Conservation (phyloP, 2,797 vertebrate species). For the Glyptemys insculpta region DNA sequence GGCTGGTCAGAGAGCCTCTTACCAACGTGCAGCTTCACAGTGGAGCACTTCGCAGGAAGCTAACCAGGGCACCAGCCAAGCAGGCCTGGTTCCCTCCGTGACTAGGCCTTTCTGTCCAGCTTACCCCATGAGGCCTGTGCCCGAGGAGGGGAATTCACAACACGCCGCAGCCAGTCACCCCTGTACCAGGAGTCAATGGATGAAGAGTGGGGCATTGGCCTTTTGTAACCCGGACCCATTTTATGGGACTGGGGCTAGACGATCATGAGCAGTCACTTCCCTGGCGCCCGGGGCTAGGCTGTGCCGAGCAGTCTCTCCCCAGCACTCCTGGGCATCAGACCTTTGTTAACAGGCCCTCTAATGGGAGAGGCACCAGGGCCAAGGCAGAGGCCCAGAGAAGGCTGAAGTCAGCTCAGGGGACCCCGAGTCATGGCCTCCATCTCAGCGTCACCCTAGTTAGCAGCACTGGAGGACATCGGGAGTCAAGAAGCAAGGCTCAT, state of each 20-base stretch:
- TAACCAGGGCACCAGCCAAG: neutral
- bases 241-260: neutral
- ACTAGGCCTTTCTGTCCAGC: neutral
- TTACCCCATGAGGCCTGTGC: too few species aligned
- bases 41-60: neutral
- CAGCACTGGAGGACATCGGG: too few species aligned
- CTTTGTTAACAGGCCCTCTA: neutral
- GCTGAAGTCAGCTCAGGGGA: neutral
- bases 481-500: too few species aligned
- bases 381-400: neutral
- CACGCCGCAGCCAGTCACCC: too few species aligned
- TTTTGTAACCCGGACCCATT: neutral
- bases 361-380: neutral
- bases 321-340: too few species aligned
- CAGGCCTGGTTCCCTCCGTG: neutral
- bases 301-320: too few species aligned
- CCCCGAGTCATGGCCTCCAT: too few species aligned
- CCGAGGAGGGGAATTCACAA: neutral
- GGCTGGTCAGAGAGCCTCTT: neutral
- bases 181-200: too few species aligned
- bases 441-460: neutral
- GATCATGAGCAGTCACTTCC: neutral
- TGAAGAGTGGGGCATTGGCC: neutral
- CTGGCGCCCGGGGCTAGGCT: too few species aligned
- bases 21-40: neutral